Base-by-base conservation (phyloP, 2,797 vertebrate species). In the Phoxinus dragarum region DNA sequence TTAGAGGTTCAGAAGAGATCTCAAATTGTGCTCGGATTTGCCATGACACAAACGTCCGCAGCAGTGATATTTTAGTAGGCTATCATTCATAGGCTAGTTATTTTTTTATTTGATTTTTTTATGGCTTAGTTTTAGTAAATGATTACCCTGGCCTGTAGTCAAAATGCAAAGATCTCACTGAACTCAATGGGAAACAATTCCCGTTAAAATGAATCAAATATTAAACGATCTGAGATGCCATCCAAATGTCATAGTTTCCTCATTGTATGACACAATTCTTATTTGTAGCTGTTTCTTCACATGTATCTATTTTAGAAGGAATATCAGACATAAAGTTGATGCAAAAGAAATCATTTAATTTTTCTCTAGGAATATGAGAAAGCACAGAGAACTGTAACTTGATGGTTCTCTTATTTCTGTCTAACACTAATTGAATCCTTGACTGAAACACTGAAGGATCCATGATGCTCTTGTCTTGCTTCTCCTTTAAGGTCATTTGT, bases 401-500 rank as follows among this genome's bases (percentile, higher is more conserved):
- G 72, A 52, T 31, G 27, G 44, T 34, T 74, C 52, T 27, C 23
- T 40, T 61, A 61, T 31, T 44, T n/a, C 23, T 27, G 36, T 17
- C 54, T 10, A 77, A 61, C 52, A 66, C 81, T 49, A 56, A 67
- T 23, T 42, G 61, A 84, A 64, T 81, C 34, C n/a, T 17, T 79
- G 38, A 64, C 56, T 78, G 54, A 61, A 78, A 64, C n/a, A 42
- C 56, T 8, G 38, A 40, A 44, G 38, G 16, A 36, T 34, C 11
- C 6, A 9, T 11, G n/a, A 31, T 64, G 44, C 23, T 49, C 52
- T 66, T 7, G 27, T 47, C 27, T 54, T 38, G 44, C 54, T 42
- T 81, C 82, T 88, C 67, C 34, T 77, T 54, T 44, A 64, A 97
- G 96, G 95, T 96, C 85, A 95, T 97, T 85, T 96, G 95, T 90